A percentile compares a stretch with the other conserved stretches of the same genome.
Evolutionary conservation across 2,797 vertebrate genomes (phyloP).

Genomic region (Chelonia mydas): DNA sequence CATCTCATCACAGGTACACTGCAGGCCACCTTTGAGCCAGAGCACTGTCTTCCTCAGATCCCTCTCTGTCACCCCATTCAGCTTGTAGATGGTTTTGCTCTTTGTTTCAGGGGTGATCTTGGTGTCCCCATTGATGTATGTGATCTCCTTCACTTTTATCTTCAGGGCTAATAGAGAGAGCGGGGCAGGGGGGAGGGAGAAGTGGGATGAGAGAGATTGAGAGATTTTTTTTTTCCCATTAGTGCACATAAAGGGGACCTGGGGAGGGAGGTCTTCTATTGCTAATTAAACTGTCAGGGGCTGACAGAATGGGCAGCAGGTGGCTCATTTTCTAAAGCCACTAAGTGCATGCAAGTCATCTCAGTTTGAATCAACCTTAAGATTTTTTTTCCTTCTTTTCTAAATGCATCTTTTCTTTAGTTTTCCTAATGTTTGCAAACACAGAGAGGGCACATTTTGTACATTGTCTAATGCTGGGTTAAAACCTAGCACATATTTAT

Average conservation of each 20-base stretch:
- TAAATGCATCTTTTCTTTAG: conserved; percentile 55
- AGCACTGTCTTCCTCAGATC: conserved; percentile 93
- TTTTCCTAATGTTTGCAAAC: conserved; percentile 54
- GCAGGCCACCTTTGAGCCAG: conserved; percentile 95
- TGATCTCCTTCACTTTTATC: conserved; percentile 99
- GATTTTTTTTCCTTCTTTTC: conserved; percentile 28
- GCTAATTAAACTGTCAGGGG: conserved; percentile 76
- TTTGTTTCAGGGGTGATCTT: conserved; percentile 97
- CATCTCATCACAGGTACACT: conserved; percentile 98
- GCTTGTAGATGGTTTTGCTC: conserved; percentile 97
- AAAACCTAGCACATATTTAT: neutral
- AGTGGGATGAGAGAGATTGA: conserved; percentile 54
- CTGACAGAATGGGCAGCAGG: conserved; percentile 78
- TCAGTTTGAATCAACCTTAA: conserved; percentile 71
- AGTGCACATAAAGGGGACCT: conserved; percentile 70
- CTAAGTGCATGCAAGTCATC: conserved; percentile 79
- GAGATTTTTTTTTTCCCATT: conserved; percentile 40
- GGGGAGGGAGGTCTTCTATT: conserved; percentile 73
- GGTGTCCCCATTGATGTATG: conserved; percentile 97
- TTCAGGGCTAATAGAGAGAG: conserved; percentile 88
- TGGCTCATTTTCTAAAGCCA: conserved; percentile 83
- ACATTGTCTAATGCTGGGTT: fast-evolving
- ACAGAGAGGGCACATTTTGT: conserved; percentile 26
- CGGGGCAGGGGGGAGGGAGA: conserved; percentile 30
- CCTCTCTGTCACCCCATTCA: conserved; percentile 93